phyloP scores from a whole-genome alignment of 1,140 invertebrate species.

The Cephus cinctus region DNA sequence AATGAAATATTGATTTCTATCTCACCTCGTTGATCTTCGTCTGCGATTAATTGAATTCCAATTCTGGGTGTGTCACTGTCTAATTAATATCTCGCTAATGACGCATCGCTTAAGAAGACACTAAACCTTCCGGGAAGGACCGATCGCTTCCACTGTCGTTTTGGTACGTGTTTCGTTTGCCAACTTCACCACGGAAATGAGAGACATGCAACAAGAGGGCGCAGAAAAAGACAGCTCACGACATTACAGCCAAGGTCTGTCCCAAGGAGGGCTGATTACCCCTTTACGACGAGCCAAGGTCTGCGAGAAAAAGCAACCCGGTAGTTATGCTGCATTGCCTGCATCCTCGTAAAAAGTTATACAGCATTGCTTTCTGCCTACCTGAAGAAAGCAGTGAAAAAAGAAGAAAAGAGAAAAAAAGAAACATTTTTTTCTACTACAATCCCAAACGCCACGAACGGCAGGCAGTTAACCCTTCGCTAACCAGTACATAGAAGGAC shows the following conservation, averaged over 20 bases:
- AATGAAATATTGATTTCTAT: too few species aligned
- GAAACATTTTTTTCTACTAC: background rate
- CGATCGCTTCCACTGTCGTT: too few species aligned
- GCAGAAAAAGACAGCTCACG: background rate
- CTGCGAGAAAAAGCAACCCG: conserved; percentile 13
- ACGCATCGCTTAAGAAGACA: too few species aligned
- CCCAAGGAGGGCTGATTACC: conserved; percentile 50
- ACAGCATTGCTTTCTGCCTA: conserved; percentile 25
- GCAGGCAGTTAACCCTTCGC: conserved; percentile 11
- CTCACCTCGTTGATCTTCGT: too few species aligned
- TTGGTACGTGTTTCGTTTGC: too few species aligned
- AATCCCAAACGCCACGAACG: background rate
- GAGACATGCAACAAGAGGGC: too few species aligned
- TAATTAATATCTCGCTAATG: too few species aligned
- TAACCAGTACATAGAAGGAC: conserved; percentile 3
- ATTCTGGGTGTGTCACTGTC: too few species aligned
- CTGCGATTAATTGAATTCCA: too few species aligned
- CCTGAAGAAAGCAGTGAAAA: conserved; percentile 15
- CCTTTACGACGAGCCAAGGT: conserved; percentile 52
- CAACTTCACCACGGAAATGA: too few species aligned
- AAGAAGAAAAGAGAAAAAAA: background rate
- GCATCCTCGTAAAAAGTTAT: conserved; percentile 40
- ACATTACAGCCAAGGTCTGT: conserved; percentile 44
- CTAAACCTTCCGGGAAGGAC: too few species aligned
- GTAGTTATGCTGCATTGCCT: conserved; percentile 7